Conservation (phyloP, 1,140 invertebrate species). For the Meloidogyne floridensis region DNA sequence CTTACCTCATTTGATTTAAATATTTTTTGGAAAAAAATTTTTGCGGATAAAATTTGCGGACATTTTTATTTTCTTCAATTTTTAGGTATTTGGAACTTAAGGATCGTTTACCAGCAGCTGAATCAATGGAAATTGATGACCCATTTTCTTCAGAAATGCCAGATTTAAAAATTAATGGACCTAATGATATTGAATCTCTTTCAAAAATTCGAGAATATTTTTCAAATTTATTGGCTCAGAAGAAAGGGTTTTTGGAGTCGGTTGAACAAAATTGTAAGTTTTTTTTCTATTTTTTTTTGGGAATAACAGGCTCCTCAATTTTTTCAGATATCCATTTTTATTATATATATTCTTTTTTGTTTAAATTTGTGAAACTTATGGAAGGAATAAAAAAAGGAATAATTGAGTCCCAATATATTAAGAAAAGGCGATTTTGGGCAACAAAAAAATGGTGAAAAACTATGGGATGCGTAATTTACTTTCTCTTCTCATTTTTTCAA, state of each 20-base stretch:
- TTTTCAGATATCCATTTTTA: too few species aligned
- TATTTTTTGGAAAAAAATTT: neutral
- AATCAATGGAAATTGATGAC: neutral
- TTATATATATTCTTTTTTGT: neutral
- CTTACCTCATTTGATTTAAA: too few species aligned
- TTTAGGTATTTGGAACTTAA: neutral
- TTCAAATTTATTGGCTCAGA: neutral
- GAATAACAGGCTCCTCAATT: too few species aligned
- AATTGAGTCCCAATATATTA: too few species aligned
- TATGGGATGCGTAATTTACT: too few species aligned
- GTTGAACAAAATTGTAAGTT: slow-evolving; percentile 15
- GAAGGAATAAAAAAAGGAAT: too few species aligned
- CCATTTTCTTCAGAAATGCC: neutral
- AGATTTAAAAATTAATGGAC: neutral
- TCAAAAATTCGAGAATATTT: neutral
- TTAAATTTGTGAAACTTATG: too few species aligned
- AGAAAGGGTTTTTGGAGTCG: slow-evolving; percentile 3
- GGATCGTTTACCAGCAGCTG: neutral
- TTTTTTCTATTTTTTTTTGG: too few species aligned
- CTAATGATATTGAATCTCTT: slow-evolving; percentile 3
- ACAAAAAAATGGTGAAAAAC: too few species aligned
- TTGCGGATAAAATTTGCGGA: neutral
- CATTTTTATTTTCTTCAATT: neutral
- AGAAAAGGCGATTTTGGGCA: too few species aligned
- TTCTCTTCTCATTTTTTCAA: too few species aligned